phyloP scores from a whole-genome alignment of 2,113 vertebrate genomes.

The Nannospalax galili region DNA sequence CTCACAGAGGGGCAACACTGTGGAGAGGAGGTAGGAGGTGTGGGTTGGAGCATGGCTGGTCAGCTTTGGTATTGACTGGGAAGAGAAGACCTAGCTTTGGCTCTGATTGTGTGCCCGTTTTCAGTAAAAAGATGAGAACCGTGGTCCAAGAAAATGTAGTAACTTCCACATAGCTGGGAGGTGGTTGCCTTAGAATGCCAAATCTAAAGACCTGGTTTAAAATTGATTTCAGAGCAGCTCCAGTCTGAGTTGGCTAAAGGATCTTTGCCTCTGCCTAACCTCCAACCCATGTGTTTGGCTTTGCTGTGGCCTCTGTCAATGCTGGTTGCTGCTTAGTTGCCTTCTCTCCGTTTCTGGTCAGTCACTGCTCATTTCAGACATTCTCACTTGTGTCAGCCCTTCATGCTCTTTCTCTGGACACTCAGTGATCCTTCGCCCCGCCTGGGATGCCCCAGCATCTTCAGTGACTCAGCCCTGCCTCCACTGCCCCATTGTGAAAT shows the following conservation, averaged over 20 bases:
- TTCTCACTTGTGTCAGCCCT: neutral
- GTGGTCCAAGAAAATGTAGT: neutral
- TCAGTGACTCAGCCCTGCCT: too few species aligned
- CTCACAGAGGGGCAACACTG: neutral
- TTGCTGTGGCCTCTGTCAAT: neutral
- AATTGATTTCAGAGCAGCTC: neutral
- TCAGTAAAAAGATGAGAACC: neutral
- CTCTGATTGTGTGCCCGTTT: neutral
- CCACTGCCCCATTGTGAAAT: neutral
- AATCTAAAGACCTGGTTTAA: neutral
- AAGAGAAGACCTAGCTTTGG: neutral
- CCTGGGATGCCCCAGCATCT: neutral
- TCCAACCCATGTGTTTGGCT: neutral
- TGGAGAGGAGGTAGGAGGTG: rapidly evolving
- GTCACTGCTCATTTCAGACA: neutral
- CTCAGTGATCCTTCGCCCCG: neutral
- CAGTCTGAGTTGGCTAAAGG: too few species aligned
- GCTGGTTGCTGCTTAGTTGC: neutral
- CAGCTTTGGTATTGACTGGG: neutral
- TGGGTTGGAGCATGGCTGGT: too few species aligned
- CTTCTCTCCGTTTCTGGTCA: neutral
- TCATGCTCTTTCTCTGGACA: neutral
- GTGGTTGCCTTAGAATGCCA: neutral
- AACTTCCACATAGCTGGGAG: neutral
- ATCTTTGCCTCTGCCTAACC: neutral